Evolutionary conservation across 2,797 vertebrate species (phyloP).

Genomic region (Urosaurus nigricauda): DNA sequence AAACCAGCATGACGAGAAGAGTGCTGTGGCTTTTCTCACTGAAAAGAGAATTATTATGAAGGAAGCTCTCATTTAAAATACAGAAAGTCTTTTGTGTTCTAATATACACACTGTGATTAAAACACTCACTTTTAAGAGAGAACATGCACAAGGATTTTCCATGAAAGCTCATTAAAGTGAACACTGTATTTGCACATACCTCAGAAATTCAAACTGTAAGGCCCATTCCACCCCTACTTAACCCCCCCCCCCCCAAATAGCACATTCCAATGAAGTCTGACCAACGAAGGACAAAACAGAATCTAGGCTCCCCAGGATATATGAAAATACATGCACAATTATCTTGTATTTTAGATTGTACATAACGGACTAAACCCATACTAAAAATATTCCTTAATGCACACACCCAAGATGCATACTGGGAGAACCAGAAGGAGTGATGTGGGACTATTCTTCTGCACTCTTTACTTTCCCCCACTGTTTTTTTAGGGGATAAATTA

Average conservation of each 20-base stretch:
- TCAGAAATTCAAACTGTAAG: constrained; percentile 15
- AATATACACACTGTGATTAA: neutral
- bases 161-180: neutral
- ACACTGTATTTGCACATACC: neutral
- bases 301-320: no score
- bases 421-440: no score
- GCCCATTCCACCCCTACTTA: no score
- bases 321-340: neutral
- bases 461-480: no score
- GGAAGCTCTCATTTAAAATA: constrained; percentile 39
- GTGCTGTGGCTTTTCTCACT: constrained; percentile 58
- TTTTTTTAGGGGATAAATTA: no score
- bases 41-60: constrained; percentile 62
- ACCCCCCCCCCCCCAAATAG: neutral
- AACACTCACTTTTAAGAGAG: neutral
- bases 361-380: neutral
- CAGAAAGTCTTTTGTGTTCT: constrained; percentile 45
- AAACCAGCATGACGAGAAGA: constrained; percentile 68
- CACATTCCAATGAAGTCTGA: neutral
- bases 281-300: neutral
- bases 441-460: no score
- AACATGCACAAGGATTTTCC: no score
- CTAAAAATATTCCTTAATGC: no score
- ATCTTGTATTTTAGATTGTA: neutral
- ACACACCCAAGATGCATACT: no score